phyloP scores from a whole-genome alignment of 1,140 invertebrate genomes.

The Ostrea denselamellosa region DNA sequence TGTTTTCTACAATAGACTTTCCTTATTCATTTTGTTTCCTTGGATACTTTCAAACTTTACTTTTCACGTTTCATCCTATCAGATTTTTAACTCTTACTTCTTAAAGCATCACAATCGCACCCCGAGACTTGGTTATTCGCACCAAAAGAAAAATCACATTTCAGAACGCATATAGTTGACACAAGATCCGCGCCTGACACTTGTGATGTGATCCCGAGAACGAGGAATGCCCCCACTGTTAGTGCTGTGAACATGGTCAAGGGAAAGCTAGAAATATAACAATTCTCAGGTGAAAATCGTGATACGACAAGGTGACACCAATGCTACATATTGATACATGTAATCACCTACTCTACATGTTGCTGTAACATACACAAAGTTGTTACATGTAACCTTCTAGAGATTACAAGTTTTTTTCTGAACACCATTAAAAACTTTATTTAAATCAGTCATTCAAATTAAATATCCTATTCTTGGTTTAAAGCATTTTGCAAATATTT shows the following conservation, averaged over 20 bases:
- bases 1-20: too few species aligned
- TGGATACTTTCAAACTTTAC: background rate
- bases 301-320: background rate
- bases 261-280: background rate
- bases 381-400: too few species aligned
- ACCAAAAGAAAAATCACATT: slow-evolving; percentile 13
- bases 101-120: background rate
- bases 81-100: background rate
- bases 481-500: too few species aligned
- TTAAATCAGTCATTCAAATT: too few species aligned
- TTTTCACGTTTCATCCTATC: background rate
- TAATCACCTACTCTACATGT: too few species aligned
- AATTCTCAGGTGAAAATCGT: slow-evolving; percentile 19
- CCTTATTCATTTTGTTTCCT: too few species aligned
- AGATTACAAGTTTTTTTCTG: too few species aligned
- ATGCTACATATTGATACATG: background rate
- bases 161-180: background rate
- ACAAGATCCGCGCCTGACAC: background rate
- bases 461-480: too few species aligned
- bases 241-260: background rate
- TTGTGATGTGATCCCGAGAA: slow-evolving; percentile 6
- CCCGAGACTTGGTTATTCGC: background rate
- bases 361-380: too few species aligned
- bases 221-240: background rate
- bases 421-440: too few species aligned